A percentile compares a stretch with the other conserved stretches of the same genome.
These are phyloP conservation scores for Parus major DNA, from an alignment of 2,113 vertebrate species.

Conservation along the genomic window DNA sequence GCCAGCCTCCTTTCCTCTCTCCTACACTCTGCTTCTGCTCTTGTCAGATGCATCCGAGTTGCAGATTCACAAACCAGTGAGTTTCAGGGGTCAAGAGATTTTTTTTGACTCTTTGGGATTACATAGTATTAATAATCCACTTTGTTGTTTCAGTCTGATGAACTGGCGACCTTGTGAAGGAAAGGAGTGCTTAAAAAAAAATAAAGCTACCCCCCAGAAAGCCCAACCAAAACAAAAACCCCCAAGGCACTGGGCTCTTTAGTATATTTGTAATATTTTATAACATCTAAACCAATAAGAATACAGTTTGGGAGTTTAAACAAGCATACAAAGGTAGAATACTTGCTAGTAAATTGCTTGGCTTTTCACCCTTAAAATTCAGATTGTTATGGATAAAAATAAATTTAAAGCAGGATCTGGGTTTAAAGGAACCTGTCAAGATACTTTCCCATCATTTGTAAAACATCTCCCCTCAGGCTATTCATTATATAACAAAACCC, in stretches of 20 bases:
- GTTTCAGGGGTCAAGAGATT: background rate
- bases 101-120: background rate
- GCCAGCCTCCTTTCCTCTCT: background rate
- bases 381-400: background rate
- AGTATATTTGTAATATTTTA: background rate
- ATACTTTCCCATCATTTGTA: background rate
- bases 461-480: background rate
- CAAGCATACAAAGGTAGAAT: background rate
- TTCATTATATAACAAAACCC: background rate
- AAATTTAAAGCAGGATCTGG: background rate
- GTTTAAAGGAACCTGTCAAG: conserved; percentile 5
- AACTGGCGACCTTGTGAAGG: background rate
- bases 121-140: background rate
- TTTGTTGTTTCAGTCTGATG: background rate
- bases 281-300: background rate
- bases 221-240: fast-evolving
- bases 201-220: fast-evolving
- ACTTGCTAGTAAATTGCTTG: background rate
- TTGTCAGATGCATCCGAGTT: background rate
- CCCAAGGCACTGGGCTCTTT: background rate
- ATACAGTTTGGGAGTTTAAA: background rate
- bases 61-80: background rate
- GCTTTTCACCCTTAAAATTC: background rate
- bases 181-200: background rate
- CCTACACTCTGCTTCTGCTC: background rate